Evolutionary conservation across 2,888 invertebrate genomes (phyloP).

Genomic region (Bellardia bayeri): DNA sequence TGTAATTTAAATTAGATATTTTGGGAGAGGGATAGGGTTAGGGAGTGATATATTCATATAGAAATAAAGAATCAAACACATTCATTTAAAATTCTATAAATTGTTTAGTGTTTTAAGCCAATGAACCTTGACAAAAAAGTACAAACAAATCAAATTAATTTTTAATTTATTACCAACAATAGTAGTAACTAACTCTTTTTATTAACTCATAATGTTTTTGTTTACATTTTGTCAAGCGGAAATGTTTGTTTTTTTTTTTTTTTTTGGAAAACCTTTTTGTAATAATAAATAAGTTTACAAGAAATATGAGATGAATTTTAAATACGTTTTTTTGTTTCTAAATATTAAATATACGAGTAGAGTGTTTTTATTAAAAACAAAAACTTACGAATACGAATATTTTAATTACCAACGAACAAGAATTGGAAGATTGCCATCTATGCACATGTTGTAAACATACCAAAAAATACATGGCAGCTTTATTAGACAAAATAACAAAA

Average conservation of each 20-base stretch:
- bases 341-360: not conserved
- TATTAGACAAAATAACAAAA: too few species aligned
- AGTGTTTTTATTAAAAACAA: too few species aligned
- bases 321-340: not conserved
- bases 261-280: conserved; percentile 10
- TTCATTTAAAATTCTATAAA: not conserved
- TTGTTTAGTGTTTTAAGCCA: conserved; percentile 4
- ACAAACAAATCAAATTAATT: not conserved
- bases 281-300: conserved; percentile 26
- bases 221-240: conserved; percentile 28
- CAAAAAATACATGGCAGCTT: too few species aligned
- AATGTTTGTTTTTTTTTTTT: conserved; percentile 5
- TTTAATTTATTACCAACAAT: conserved; percentile 4
- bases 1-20: not conserved
- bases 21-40: not conserved
- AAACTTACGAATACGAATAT: too few species aligned
- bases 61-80: not conserved
- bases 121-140: conserved; percentile 12
- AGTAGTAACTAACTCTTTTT: not conserved
- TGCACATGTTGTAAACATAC: too few species aligned
- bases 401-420: too few species aligned
- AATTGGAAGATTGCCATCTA: too few species aligned
- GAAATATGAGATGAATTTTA: conserved; percentile 42
- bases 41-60: not conserved
- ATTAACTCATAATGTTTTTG: not conserved